phyloP scores from a whole-genome alignment of 2,797 vertebrate species.

The Melopsittacus undulatus region DNA sequence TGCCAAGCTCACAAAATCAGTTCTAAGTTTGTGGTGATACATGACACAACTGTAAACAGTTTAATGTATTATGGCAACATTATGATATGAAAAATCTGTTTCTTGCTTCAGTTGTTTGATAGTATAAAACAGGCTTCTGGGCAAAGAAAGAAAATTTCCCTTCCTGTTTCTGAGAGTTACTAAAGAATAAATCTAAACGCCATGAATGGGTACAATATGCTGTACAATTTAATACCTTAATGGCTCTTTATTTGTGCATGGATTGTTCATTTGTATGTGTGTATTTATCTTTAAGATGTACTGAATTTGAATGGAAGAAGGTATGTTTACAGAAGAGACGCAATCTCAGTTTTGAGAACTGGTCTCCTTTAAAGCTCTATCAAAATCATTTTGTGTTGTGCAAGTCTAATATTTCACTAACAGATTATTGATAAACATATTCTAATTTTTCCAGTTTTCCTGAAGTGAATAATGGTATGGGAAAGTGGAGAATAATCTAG shows the following conservation, averaged over 20 bases:
- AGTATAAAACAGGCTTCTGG: neutral
- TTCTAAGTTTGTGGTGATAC: neutral
- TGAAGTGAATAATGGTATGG: neutral
- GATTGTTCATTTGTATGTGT: neutral
- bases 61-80: neutral
- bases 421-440: neutral
- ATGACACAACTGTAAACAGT: neutral
- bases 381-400: neutral
- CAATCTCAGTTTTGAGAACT: neutral
- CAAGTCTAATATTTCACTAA: neutral
- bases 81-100: neutral
- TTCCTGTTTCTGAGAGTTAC: neutral
- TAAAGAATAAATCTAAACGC: neutral
- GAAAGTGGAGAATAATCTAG: neutral
- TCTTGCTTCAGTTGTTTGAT: neutral
- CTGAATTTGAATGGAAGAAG: neutral
- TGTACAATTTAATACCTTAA: neutral
- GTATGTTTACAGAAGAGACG: neutral
- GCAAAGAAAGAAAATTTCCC: neutral
- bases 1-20: neutral
- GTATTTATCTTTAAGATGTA: neutral
- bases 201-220: neutral
- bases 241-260: neutral
- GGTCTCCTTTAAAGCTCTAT: neutral
- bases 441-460: neutral